Percentiles rank a stretch among this genome's conserved stretches.
Conservation (phyloP, 2,797 vertebrate genomes). For the Danio aesculapii region DNA sequence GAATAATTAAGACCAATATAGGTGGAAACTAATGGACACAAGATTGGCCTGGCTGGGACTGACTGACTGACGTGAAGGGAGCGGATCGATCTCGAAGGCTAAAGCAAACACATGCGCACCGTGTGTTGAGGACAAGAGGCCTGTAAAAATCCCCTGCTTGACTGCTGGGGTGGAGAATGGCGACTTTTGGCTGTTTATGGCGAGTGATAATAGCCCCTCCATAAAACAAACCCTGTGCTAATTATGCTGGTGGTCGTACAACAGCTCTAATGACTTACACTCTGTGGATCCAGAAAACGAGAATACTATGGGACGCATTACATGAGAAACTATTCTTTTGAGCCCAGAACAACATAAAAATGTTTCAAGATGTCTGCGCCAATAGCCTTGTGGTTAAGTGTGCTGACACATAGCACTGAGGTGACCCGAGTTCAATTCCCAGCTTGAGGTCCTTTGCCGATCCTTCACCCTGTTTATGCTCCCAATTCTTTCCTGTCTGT, state of each 20-base stretch:
- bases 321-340: too few species aligned
- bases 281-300: background rate
- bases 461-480: too few species aligned
- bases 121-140: slow-evolving; percentile 75
- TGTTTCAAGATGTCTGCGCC: too few species aligned
- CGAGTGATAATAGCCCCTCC: slow-evolving; percentile 79
- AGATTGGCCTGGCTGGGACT: slow-evolving; percentile 62
- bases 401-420: too few species aligned
- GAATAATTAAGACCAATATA: slow-evolving; percentile 77
- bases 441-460: too few species aligned
- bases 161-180: slow-evolving; percentile 67
- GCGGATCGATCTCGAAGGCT: slow-evolving; percentile 39
- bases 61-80: slow-evolving; percentile 48
- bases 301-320: background rate
- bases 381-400: too few species aligned
- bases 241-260: slow-evolving; percentile 69
- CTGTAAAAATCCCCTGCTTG: slow-evolving; percentile 74
- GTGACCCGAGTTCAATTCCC: too few species aligned
- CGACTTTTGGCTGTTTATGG: slow-evolving; percentile 78
- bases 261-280: slow-evolving; percentile 43
- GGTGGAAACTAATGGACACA: slow-evolving; percentile 77
- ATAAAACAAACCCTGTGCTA: slow-evolving; percentile 78
- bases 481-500: too few species aligned
- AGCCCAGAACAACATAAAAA: background rate
- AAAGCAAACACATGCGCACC: slow-evolving; percentile 73